Evolutionary conservation across 2,113 vertebrate genomes (phyloP), one percentile per base, ranked within the genome.

Genomic region (Ageneiosus marmoratus): DNA sequence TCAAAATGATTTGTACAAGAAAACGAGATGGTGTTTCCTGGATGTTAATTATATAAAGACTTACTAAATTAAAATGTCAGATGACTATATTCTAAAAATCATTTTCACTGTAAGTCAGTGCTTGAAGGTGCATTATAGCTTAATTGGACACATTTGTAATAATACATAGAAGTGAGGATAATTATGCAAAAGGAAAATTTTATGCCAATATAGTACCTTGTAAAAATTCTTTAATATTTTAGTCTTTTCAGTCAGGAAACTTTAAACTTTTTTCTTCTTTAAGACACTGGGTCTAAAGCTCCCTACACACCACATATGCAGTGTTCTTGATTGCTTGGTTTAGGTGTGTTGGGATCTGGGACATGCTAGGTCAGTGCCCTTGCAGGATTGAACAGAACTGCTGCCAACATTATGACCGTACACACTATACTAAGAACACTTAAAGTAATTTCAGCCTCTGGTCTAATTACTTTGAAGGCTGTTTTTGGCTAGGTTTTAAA

Each of bases 401-500:
- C 69, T 46, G 53, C 69, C 79, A 72, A 70, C 24, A 72, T n/a
- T 9, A 22, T 22, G 16, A 81, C 27, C 58, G 56, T 56, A 24
- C 65, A 72, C 79, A 37, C 50, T 60, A 22, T 73, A 81, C 73
- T 73, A 72, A 81, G 50, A 56, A 73, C 55, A 29, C 4, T 56
- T 56, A 85, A 90, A 89, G 90, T 89, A 65, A 80, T 83, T 81
- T 48, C 63, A 77, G 87, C 82, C 80, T 75, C 82, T 73, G 84
- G 83, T 88, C 91, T 88, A 87, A 90, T 92, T 91, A 91, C 58
- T 91, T 91, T 90, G 89, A 91, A 80, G 83, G 29, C 55, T 53
- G 70, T 89, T 81, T 74, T 77, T 50, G 41, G 44, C 27, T 89
- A 73, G 79, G 77, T 83, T 81, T 82, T 37, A 74, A 63, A 72